Conservation (phyloP, 2,888 invertebrate genomes). For the Heliconius hortense region DNA sequence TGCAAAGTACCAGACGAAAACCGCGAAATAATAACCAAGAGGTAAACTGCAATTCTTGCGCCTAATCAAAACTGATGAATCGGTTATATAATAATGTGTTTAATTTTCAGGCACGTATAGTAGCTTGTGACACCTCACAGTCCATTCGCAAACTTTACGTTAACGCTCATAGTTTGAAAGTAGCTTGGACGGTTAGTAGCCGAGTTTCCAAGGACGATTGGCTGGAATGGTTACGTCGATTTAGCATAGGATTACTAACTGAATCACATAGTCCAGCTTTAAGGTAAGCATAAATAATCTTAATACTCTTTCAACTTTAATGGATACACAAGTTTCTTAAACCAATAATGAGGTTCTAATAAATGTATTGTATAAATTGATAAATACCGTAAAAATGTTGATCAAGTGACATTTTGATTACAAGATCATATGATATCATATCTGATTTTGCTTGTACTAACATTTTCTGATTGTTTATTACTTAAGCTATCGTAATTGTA, state of each 20-base stretch:
- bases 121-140: constrained; percentile 84
- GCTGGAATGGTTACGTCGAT: constrained; percentile 96
- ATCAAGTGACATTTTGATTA: too few relatives aligned
- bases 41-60: constrained; percentile 46
- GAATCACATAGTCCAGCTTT: constrained; percentile 98
- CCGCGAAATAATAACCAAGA: constrained; percentile 88
- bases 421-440: too few relatives aligned
- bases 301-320: neutral
- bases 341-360: neutral
- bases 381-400: too few relatives aligned
- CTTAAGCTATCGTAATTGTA: too few relatives aligned
- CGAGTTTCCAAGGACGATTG: constrained; percentile 99
- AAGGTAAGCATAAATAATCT: constrained; percentile 61
- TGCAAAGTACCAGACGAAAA: constrained; percentile 83
- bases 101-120: constrained; percentile 63
- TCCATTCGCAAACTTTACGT: constrained; percentile 92
- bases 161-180: constrained; percentile 90
- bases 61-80: neutral
- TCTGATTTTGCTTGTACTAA: too few relatives aligned
- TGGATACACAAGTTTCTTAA: neutral
- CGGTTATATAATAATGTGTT: neutral
- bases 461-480: too few relatives aligned
- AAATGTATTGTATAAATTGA: too few relatives aligned
- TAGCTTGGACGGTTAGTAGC: constrained; percentile 95
- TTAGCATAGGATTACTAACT: constrained; percentile 96